phyloP scores from a whole-genome alignment of 2,888 invertebrate species.

The Tenthredo amoena region DNA sequence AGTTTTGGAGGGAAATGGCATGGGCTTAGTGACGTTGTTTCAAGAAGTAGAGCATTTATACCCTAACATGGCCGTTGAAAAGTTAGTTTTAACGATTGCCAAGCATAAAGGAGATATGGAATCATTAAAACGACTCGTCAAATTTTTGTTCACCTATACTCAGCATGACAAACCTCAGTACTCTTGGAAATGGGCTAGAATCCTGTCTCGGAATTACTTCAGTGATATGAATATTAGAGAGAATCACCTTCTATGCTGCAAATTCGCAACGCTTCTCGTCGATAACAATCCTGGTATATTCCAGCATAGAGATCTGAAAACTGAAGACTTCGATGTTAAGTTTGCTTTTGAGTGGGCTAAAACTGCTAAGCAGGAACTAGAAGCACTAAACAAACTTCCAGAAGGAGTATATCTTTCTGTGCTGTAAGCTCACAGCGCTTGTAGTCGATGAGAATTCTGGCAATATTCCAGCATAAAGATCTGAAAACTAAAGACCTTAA shows the following conservation, averaged over 20 bases:
- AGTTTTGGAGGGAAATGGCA: constrained; percentile 4
- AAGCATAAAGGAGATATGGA: not conserved
- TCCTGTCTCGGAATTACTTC: not conserved
- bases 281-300: constrained; percentile 4
- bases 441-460: not conserved
- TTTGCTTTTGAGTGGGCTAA: not conserved
- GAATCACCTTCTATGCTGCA: not conserved
- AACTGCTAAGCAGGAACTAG: not conserved
- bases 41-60: not conserved
- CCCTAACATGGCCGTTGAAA: not conserved
- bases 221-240: not conserved
- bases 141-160: not conserved
- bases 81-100: not conserved
- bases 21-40: constrained; percentile 23
- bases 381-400: not conserved
- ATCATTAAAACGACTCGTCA: not conserved
- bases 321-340: too few species aligned
- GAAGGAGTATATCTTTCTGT: not conserved
- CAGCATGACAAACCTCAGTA: not conserved
- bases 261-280: not conserved
- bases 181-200: constrained; percentile 41
- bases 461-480: constrained; percentile 7
- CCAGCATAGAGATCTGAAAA: not conserved
- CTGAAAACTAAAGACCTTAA: not conserved
- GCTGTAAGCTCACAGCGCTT: not conserved